Evolutionary conservation across 2,888 invertebrate genomes (phyloP).

Genomic region (Eulithis testata): DNA sequence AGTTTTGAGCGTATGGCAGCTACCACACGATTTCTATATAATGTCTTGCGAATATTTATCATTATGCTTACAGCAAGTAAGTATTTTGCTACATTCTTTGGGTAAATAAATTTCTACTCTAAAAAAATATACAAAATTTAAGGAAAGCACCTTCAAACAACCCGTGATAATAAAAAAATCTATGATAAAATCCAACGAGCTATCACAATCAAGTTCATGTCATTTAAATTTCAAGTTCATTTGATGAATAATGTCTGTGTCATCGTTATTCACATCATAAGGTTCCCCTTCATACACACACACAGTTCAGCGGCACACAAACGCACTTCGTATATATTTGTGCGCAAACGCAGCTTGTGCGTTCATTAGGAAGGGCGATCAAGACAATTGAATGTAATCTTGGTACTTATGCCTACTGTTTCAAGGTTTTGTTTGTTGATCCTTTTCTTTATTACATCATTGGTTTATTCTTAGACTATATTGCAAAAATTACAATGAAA

Average conservation of each 20-base stretch:
- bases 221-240: constrained; percentile 52
- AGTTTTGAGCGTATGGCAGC: no score
- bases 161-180: no score
- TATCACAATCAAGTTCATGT: constrained; percentile 41
- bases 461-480: constrained; percentile 60
- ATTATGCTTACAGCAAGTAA: no score
- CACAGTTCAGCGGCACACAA: constrained; percentile 9
- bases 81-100: no score
- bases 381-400: constrained; percentile 57
- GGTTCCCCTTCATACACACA: constrained; percentile 30
- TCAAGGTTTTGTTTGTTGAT: constrained; percentile 72
- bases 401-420: constrained; percentile 45
- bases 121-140: no score
- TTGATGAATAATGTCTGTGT: constrained; percentile 53
- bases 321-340: constrained; percentile 7
- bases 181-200: constrained; percentile 31
- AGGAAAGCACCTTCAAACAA: no score
- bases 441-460: constrained; percentile 62
- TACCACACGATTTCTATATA: no score
- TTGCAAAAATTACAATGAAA: constrained; percentile 53
- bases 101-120: no score
- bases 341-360: constrained; percentile 43
- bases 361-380: constrained; percentile 54
- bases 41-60: no score
- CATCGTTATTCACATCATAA: constrained; percentile 46